These are phyloP conservation scores for Propithecus perrieri DNA, from an alignment of 2,797 vertebrate species.

Conservation along the genomic window DNA sequence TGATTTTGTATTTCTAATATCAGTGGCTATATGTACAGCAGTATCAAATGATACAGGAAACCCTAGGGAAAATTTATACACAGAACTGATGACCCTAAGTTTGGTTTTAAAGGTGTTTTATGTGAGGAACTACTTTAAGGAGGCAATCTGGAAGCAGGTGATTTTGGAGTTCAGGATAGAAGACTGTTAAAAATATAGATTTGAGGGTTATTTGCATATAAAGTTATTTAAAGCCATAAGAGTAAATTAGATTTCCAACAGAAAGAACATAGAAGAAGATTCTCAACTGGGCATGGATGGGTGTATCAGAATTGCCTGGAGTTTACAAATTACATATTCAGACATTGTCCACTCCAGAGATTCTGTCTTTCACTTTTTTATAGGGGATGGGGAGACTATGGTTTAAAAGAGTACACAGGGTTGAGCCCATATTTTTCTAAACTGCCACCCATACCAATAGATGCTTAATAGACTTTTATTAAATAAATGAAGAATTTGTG, in stretches of 20 bases:
- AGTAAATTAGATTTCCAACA: background rate
- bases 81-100: background rate
- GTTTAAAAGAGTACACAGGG: background rate
- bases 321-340: background rate
- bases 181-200: background rate
- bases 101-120: conserved; percentile 38
- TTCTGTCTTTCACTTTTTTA: background rate
- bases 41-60: background rate
- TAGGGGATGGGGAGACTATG: background rate
- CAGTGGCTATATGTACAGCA: background rate
- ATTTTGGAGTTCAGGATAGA: conserved; percentile 1
- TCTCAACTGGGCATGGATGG: background rate
- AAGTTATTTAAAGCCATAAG: conserved; percentile 1
- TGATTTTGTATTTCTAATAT: background rate
- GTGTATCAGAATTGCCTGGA: background rate
- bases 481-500: conserved; percentile 27
- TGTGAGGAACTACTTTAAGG: background rate
- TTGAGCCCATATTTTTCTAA: background rate
- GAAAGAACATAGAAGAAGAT: background rate
- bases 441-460: background rate
- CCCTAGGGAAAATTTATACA: background rate
- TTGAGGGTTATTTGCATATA: background rate
- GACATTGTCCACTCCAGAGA: background rate
- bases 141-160: background rate
- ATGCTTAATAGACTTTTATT: background rate